phyloP scores from a whole-genome alignment of 64 coral and sea anemone genomes.

The Pocillopora verrucosa region DNA sequence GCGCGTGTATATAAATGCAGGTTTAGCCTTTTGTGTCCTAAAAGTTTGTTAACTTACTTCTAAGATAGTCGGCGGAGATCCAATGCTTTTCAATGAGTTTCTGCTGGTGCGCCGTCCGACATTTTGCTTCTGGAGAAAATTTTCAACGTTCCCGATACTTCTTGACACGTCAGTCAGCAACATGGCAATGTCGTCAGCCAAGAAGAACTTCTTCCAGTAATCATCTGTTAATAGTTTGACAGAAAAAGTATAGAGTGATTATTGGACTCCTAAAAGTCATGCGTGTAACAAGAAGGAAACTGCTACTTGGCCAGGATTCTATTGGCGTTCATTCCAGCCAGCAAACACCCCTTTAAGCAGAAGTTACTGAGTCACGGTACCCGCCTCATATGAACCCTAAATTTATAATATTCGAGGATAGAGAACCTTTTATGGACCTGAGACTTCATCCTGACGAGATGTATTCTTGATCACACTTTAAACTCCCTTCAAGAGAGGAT shows the following conservation, averaged over 20 bases:
- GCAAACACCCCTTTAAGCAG: too few species aligned
- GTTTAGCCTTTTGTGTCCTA: background rate
- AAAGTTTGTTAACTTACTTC: slow-evolving; percentile 39
- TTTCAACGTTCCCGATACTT: slow-evolving; percentile 68
- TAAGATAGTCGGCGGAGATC: slow-evolving; percentile 36
- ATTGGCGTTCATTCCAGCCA: too few species aligned
- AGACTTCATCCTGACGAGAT: too few species aligned
- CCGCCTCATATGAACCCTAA: too few species aligned
- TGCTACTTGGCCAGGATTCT: too few species aligned
- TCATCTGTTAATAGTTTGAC: slow-evolving; percentile 55
- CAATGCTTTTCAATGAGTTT: slow-evolving; percentile 62
- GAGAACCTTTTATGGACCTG: too few species aligned
- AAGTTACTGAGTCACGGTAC: too few species aligned
- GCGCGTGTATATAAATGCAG: too few species aligned
- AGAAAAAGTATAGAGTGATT: background rate
- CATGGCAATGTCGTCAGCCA: slow-evolving; percentile 96
- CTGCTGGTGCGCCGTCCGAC: slow-evolving; percentile 38
- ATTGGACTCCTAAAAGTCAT: background rate
- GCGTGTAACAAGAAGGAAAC: too few species aligned
- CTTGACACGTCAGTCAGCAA: slow-evolving; percentile 93
- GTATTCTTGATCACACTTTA: too few species aligned
- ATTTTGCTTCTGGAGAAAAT: slow-evolving; percentile 45
- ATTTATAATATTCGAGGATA: too few species aligned
- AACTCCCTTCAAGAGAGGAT: too few species aligned
- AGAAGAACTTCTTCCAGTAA: slow-evolving; percentile 93